phyloP scores from a whole-genome alignment of 2,797 vertebrate genomes.

The Morus bassanus region DNA sequence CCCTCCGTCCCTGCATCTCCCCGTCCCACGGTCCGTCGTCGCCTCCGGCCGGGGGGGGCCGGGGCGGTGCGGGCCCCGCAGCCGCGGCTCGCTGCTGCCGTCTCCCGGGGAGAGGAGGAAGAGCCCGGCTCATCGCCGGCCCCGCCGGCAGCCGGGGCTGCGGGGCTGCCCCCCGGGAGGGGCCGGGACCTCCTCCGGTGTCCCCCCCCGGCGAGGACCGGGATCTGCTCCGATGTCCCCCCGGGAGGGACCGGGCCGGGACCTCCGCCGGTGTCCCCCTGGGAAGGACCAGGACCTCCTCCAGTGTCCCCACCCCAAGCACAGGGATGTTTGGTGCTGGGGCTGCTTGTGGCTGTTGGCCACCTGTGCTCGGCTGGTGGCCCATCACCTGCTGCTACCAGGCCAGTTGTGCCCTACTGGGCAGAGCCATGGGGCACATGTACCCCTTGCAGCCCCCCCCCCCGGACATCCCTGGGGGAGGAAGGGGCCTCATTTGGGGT shows the following conservation, averaged over 20 bases:
- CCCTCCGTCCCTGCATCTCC: neutral
- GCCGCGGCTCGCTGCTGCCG: slow-evolving; percentile 46
- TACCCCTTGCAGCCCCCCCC: neutral
- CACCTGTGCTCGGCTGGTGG: neutral
- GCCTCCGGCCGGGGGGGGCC: neutral
- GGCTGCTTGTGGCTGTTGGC: neutral
- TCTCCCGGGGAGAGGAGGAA: slow-evolving; percentile 17
- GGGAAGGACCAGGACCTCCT: neutral
- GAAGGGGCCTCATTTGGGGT: neutral
- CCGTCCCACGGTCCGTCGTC: neutral
- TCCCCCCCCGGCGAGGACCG: too few species aligned
- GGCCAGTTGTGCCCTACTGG: too few species aligned
- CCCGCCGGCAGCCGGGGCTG: neutral
- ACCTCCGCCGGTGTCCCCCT: too few species aligned
- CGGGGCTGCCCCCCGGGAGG: too few species aligned
- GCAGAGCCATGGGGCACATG: neutral
- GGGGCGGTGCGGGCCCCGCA: neutral
- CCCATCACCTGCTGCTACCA: neutral
- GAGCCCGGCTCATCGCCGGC: neutral
- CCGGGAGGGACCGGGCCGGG: too few species aligned
- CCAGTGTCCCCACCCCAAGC: neutral
- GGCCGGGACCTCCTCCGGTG: too few species aligned
- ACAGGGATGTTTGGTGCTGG: neutral
- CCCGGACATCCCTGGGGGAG: neutral
- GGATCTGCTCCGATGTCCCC: too few species aligned